Percentiles rank a stretch among this genome's conserved stretches.
These are phyloP conservation scores for Microctonus hyperodae DNA, from an alignment of 2,888 invertebrate species.

Conservation along the genomic window DNA sequence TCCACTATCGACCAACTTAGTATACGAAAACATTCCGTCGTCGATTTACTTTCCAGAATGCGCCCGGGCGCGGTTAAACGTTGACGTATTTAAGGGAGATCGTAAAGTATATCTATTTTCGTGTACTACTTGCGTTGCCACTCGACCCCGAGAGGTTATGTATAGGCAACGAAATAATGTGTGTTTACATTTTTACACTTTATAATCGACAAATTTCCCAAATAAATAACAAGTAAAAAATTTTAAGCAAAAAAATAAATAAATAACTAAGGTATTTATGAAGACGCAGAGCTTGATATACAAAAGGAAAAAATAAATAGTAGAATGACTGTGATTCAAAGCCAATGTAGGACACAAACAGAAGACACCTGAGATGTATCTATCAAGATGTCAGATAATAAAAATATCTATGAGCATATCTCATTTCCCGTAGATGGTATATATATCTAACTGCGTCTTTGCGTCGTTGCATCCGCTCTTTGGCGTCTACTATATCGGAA, in stretches of 20 bases:
- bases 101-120: constrained; percentile 61
- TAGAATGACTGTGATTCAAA: not conserved
- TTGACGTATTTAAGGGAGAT: constrained; percentile 62
- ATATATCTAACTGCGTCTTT: constrained; percentile 14
- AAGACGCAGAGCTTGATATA: too few species aligned
- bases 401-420: constrained; percentile 31
- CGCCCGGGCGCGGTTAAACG: constrained; percentile 53
- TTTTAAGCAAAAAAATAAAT: too few species aligned
- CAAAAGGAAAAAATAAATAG: not conserved
- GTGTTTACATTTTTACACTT: not conserved
- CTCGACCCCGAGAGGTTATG: constrained; percentile 17
- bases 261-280: too few species aligned
- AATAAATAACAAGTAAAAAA: not conserved
- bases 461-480: constrained; percentile 32
- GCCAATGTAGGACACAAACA: constrained; percentile 21
- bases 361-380: constrained; percentile 20
- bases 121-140: constrained; percentile 28
- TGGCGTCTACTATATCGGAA: constrained; percentile 51
- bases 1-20: constrained; percentile 16
- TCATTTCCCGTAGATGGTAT: constrained; percentile 26
- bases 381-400: constrained; percentile 21
- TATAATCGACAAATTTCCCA: not conserved
- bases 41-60: constrained; percentile 62
- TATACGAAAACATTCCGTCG: constrained; percentile 59
- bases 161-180: not conserved